Conservation (phyloP, 2,888 invertebrate genomes). For the Vesta saturnalis region DNA sequence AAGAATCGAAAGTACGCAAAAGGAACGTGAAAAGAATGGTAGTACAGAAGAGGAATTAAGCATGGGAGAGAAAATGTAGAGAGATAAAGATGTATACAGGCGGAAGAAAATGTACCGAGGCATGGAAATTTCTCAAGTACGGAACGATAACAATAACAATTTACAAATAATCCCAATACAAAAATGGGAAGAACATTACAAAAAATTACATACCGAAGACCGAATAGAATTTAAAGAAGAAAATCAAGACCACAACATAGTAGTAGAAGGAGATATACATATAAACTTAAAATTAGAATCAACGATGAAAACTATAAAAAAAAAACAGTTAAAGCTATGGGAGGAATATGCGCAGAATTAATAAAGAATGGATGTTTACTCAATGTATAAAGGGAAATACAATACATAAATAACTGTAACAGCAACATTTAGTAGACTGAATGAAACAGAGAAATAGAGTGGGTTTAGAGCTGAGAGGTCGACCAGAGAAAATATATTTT, state of each 20-base stretch:
- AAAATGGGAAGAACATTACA: not conserved
- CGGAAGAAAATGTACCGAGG: not conserved
- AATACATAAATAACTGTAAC: not conserved
- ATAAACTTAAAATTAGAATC: not conserved
- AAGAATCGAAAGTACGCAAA: not conserved
- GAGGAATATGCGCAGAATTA: no score
- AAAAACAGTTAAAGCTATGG: no score
- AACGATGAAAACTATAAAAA: no score
- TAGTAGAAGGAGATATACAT: not conserved
- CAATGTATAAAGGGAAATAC: no score
- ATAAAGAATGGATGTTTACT: no score
- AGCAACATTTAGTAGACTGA: not conserved
- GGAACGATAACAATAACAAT: not conserved
- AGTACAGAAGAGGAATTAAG: no score
- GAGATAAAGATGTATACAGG: not conserved
- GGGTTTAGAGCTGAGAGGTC: not conserved
- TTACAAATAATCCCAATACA: not conserved
- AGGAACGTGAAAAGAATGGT: no score
- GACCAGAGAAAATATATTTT: not conserved
- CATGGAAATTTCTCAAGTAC: not conserved
- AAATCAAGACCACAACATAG: not conserved
- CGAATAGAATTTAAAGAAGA: slow-evolving; percentile 1
- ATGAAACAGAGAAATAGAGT: not conserved
- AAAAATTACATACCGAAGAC: no score
- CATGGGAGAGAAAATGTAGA: not conserved